A percentile compares a stretch with the other conserved stretches of the same genome.
Evolutionary conservation across 1,140 invertebrate species (phyloP).

Genomic region (Stegodyphus mimosarum): DNA sequence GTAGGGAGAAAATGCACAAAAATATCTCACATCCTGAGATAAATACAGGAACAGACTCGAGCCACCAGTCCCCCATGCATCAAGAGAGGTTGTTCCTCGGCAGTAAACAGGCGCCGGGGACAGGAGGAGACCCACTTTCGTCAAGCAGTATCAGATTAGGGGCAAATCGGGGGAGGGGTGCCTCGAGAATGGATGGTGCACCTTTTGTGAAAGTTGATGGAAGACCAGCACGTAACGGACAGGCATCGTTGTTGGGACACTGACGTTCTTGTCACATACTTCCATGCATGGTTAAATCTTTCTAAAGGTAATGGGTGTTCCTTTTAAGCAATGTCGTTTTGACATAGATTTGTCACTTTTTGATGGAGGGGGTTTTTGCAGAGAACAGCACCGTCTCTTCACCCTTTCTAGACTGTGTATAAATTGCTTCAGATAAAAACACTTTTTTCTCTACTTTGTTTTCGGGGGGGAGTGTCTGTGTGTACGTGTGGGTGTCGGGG

Average conservation of each 20-base stretch:
- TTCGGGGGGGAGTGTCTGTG: no score
- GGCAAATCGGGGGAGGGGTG: background rate
- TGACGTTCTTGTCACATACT: constrained; percentile 2
- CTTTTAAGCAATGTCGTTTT: no score
- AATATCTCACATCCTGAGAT: constrained; percentile 33
- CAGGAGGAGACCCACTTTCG: background rate
- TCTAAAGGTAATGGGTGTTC: no score
- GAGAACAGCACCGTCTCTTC: no score
- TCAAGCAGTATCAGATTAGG: background rate
- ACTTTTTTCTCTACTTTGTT: no score
- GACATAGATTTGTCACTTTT: no score
- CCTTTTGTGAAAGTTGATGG: constrained; percentile 33
- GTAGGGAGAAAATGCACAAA: background rate
- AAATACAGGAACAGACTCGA: background rate
- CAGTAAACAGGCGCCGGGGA: constrained; percentile 23
- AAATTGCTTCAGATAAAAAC: no score
- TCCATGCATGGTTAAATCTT: background rate
- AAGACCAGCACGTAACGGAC: constrained; percentile 20
- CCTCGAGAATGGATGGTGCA: background rate
- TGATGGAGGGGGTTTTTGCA: no score
- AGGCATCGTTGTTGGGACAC: background rate
- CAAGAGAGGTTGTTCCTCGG: constrained; percentile 33
- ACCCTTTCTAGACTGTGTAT: no score
- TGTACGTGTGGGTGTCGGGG: no score
- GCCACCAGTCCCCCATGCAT: constrained; percentile 3